Evolutionary conservation across 1,140 invertebrate species (phyloP).

Genomic region (Hirudo medicinalis): DNA sequence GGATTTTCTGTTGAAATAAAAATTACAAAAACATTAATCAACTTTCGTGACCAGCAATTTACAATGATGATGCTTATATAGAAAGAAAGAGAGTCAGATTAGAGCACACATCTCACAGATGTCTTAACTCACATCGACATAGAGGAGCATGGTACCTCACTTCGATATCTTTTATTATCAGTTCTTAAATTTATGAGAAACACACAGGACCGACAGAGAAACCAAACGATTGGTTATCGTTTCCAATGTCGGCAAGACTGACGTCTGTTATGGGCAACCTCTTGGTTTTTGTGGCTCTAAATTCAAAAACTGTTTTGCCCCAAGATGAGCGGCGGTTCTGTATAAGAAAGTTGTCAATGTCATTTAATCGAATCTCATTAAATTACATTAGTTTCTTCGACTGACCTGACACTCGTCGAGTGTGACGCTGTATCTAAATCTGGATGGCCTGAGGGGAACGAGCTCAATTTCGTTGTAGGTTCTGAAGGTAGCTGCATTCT

Average conservation of each 20-base stretch:
- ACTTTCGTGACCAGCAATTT: no score
- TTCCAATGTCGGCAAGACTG: constrained; percentile 60
- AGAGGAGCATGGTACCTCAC: no score
- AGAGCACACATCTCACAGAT: no score
- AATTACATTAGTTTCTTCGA: constrained; percentile 12
- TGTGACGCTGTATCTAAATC: constrained; percentile 56
- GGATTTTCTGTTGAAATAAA: no score
- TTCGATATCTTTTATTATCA: no score
- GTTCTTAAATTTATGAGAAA: constrained; percentile 47
- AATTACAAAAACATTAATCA: no score
- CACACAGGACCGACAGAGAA: constrained; percentile 68
- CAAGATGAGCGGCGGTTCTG: constrained; percentile 49
- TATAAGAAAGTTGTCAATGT: neutral
- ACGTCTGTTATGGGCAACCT: constrained; percentile 69
- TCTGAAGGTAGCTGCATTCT: constrained; percentile 55
- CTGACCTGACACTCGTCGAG: constrained; percentile 69
- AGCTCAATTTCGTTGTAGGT: constrained; percentile 69
- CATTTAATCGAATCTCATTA: neutral
- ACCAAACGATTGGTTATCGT: constrained; percentile 59
- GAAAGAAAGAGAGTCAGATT: no score
- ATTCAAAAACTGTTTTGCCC: constrained; percentile 58
- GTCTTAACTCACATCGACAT: no score
- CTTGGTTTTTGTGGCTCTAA: constrained; percentile 59
- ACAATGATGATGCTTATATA: no score
- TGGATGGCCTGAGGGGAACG: constrained; percentile 56